Evolutionary conservation across 2,113 vertebrate species (phyloP).

Genomic region (Stigmatopora argus): DNA sequence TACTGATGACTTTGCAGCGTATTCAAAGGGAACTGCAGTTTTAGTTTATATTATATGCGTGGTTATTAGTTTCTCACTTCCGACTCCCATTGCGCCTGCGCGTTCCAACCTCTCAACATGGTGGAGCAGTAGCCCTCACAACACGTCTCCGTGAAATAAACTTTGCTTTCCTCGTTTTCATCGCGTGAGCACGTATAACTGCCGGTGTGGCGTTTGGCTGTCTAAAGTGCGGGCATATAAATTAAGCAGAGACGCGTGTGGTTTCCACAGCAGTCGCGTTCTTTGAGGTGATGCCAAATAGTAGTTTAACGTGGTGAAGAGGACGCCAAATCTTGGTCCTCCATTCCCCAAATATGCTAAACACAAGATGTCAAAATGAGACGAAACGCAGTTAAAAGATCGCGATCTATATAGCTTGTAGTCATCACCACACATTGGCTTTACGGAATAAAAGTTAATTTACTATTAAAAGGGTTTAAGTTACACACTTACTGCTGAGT

Average conservation of each 20-base stretch:
- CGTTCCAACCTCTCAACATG: constrained; percentile 54
- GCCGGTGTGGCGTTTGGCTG: neutral
- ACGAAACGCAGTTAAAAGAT: neutral
- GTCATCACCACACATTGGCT: neutral
- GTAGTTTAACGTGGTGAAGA: constrained; percentile 47
- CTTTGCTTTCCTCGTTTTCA: constrained; percentile 8
- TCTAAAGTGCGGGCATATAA: neutral
- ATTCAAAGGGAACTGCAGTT: too few relatives aligned
- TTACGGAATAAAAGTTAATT: neutral
- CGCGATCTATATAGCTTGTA: neutral
- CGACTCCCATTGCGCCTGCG: constrained; percentile 59
- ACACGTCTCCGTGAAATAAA: constrained; percentile 32
- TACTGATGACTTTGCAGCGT: too few relatives aligned
- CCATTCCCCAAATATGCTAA: constrained; percentile 58
- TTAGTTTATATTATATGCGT: neutral
- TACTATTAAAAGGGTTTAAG: neutral
- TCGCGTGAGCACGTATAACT: constrained; percentile 2
- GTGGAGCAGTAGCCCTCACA: constrained; percentile 26
- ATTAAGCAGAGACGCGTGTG: neutral
- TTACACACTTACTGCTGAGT: neutral
- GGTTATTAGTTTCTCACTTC: neutral
- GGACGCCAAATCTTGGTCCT: constrained; percentile 61
- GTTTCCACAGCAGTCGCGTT: neutral
- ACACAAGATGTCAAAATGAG: constrained; percentile 25
- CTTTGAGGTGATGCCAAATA: constrained; percentile 20